Conservation (phyloP, 2,113 vertebrate species). For the mouse (Mus musculus) region DNA sequence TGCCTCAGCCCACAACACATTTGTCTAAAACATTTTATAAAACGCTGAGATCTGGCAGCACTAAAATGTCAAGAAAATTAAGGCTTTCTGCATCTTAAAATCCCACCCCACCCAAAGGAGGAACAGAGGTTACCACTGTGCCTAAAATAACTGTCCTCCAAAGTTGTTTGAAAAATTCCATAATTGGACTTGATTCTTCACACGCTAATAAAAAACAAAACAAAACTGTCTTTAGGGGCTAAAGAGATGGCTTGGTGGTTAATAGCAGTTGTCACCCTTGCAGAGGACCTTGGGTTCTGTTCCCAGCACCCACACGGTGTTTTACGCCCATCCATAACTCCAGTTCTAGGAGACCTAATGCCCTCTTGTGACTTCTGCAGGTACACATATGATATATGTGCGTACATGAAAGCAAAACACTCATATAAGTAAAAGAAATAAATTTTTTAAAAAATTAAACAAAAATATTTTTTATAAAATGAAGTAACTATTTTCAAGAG, state of each 20-base stretch:
- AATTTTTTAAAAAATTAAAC: neutral
- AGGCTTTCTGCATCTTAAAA: constrained; percentile 51
- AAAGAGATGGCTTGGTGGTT: neutral
- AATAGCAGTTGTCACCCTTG: neutral
- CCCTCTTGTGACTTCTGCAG: neutral
- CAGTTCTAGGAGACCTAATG: neutral
- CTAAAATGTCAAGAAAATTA: constrained; percentile 36
- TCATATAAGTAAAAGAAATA: neutral
- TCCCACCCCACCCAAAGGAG: constrained; percentile 1
- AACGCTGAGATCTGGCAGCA: neutral
- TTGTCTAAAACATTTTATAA: constrained; percentile 6
- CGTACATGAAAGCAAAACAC: neutral
- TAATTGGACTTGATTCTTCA: neutral
- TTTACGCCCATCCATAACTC: neutral
- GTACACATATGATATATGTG: neutral
- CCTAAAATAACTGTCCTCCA: neutral
- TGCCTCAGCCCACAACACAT: neutral
- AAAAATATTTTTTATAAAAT: neutral
- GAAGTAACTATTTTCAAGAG: constrained; percentile 6
- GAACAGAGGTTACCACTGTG: neutral
- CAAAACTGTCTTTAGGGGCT: neutral
- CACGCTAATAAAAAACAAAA: no score
- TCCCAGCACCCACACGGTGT: neutral
- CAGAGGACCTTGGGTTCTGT: neutral
- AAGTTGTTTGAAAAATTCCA: neutral